Conservation (phyloP, 2,797 vertebrate species). For the Sebastes hubbsi region DNA sequence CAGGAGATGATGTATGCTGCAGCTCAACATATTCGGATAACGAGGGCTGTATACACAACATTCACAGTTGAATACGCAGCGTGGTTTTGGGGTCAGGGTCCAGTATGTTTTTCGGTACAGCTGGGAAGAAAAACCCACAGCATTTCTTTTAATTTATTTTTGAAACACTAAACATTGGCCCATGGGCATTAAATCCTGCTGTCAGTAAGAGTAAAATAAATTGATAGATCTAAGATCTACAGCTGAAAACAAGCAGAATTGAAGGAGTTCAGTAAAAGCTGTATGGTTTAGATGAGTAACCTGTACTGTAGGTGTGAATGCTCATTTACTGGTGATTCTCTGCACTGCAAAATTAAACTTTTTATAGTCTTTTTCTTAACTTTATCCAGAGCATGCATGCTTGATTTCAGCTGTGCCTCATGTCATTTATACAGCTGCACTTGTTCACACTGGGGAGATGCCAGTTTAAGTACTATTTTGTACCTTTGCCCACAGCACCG, state of each 20-base stretch:
- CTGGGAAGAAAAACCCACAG: neutral
- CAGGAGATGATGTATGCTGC: neutral
- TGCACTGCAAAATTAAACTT: neutral
- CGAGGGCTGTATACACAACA: neutral
- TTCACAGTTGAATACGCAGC: neutral
- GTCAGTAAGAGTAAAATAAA: neutral
- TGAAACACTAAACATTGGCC: neutral
- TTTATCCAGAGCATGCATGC: conserved; percentile 2
- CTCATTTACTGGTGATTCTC: neutral
- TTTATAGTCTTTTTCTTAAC: conserved; percentile 2
- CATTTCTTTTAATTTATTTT: neutral
- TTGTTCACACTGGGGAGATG: conserved; percentile 13
- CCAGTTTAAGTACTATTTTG: conserved; percentile 30
- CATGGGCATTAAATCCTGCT: neutral
- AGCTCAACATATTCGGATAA: neutral
- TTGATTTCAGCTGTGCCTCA: conserved; percentile 5
- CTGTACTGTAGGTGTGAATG: neutral
- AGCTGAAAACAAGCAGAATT: neutral
- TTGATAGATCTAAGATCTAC: neutral
- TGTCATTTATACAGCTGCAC: conserved; percentile 11
- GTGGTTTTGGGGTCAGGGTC: neutral
- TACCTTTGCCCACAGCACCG: conserved; percentile 21
- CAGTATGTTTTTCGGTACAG: neutral
- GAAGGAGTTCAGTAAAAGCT: neutral
- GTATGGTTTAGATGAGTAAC: conserved; percentile 16